A percentile compares a stretch with the other conserved stretches of the same genome.
Conservation (phyloP, 2,113 vertebrate genomes). For the Castor canadensis region DNA sequence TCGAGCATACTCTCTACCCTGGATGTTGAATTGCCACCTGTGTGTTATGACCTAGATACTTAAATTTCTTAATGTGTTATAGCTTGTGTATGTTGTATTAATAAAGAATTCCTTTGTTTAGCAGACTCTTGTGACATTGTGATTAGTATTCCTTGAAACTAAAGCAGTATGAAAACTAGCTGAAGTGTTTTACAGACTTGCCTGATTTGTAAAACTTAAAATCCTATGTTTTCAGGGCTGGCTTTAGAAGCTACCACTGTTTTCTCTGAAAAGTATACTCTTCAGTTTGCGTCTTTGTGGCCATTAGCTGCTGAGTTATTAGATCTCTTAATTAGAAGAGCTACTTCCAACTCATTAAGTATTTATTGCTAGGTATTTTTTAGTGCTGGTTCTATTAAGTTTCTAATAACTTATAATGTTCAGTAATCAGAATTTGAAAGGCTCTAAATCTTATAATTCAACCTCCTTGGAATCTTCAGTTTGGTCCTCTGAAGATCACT, state of each 20-base stretch:
- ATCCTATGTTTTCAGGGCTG: neutral
- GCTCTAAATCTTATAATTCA: neutral
- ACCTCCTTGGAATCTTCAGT: neutral
- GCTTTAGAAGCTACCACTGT: neutral
- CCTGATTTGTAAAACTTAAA: neutral
- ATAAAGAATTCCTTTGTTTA: conserved; percentile 77
- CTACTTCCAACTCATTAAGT: conserved; percentile 54
- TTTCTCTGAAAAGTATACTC: neutral
- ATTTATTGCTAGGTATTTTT: conserved; percentile 39
- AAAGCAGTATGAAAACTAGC: neutral
- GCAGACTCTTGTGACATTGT: neutral
- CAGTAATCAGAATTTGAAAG: conserved; percentile 53
- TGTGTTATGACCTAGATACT: conserved; percentile 63
- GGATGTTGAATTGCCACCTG: conserved; percentile 84
- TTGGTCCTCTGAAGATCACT: conserved; percentile 17
- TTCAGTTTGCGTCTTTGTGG: neutral
- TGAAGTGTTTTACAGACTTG: neutral
- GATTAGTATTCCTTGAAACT: conserved; percentile 2
- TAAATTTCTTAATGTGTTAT: conserved; percentile 56
- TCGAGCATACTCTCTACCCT: conserved; percentile 80
- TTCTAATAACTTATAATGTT: conserved; percentile 48
- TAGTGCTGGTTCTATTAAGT: conserved; percentile 46
- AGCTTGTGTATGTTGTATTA: conserved; percentile 55
- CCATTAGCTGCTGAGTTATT: conserved; percentile 51
- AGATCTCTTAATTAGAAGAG: conserved; percentile 60